Percentiles rank a stretch among this genome's conserved stretches.
Conservation (phyloP, 2,113 vertebrate genomes). For the Cynopterus brachyotis region DNA sequence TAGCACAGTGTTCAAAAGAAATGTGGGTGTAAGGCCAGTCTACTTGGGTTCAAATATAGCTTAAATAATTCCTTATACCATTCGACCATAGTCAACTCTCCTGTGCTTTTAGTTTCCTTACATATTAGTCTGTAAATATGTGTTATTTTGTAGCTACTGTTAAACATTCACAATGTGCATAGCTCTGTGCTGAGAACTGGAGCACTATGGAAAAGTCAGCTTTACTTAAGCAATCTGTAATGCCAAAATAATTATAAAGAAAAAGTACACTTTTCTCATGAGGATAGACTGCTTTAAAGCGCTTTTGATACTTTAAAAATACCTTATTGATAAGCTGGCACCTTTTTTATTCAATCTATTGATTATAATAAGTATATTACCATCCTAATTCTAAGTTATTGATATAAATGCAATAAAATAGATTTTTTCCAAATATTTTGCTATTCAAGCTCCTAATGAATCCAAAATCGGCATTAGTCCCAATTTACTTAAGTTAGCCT, state of each 20-base stretch:
- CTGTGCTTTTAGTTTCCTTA: neutral
- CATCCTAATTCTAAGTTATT: neutral
- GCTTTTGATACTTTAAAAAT: neutral
- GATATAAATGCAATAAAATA: neutral
- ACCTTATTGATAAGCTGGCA: neutral
- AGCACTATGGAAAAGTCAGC: neutral
- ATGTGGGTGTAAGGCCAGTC: neutral
- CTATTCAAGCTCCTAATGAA: neutral
- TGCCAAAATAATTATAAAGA: neutral
- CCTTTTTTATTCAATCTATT: neutral
- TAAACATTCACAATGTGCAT: neutral
- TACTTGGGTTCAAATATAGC: neutral
- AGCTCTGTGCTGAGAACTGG: neutral
- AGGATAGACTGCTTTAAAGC: neutral
- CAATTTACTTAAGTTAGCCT: conserved; percentile 5
- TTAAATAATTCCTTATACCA: neutral
- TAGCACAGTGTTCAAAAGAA: neutral
- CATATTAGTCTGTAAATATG: neutral
- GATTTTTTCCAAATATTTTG: neutral
- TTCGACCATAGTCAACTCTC: neutral
- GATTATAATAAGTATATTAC: neutral
- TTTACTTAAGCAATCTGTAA: neutral
- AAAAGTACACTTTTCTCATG: neutral
- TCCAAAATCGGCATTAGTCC: neutral
- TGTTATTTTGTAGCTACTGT: neutral